Evolutionary conservation across 2,888 invertebrate genomes (phyloP).

Genomic region (Baccha elongata): DNA sequence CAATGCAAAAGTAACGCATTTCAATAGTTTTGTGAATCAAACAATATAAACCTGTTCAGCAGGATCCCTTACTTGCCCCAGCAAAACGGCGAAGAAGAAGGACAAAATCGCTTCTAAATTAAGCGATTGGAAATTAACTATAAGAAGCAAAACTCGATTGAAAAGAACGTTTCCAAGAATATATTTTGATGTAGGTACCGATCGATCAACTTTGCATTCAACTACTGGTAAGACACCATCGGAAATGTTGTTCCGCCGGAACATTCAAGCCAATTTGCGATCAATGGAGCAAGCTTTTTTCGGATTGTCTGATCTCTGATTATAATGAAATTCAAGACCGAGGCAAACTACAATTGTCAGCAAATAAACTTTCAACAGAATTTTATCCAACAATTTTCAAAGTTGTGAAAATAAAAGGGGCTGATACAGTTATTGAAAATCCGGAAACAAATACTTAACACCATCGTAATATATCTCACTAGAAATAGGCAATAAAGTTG

Average conservation of each 20-base stretch:
- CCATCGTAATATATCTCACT: no score
- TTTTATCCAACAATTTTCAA: no score
- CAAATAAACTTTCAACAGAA: no score
- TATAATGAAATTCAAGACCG: background rate
- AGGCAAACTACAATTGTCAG: background rate
- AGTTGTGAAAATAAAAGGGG: no score
- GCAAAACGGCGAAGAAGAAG: background rate
- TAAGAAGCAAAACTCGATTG: background rate
- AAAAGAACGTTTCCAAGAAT: background rate
- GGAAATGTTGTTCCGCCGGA: background rate
- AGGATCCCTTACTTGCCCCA: background rate
- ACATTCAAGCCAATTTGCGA: background rate
- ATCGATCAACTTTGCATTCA: background rate
- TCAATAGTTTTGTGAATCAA: no score
- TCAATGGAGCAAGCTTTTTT: background rate
- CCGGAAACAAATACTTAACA: no score
- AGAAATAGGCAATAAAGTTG: no score
- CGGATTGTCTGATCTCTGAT: background rate
- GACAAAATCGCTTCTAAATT: background rate
- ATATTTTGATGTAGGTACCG: constrained; percentile 3
- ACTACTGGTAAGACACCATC: constrained; percentile 1
- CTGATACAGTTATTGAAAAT: no score
- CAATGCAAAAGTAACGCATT: no score
- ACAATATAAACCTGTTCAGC: no score
- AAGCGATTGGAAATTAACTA: background rate